Base-by-base conservation (phyloP, 2,888 invertebrate species). In the Amblyjoppa fuscipennis region DNA sequence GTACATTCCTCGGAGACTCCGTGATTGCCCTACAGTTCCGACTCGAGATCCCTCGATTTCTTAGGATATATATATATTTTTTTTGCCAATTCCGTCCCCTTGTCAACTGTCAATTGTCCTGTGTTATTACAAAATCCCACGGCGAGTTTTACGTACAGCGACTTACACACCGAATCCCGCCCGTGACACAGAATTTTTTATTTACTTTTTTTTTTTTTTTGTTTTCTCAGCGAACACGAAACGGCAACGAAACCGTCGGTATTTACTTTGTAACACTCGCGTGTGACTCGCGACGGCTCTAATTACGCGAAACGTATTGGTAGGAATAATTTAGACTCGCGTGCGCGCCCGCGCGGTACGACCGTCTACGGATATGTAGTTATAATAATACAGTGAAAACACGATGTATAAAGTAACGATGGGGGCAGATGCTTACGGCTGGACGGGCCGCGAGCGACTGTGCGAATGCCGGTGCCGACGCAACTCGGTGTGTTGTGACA, bases 371-470 rank as follows among this genome's bases (percentile, higher is more conserved):
- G 41, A 20, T 83, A 9, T 28, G 5, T 59, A 41, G 11, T 38
- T 38, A 49, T 28, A 56, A 49, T 66, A 13, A 64, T 80, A 28
- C 80, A 49, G 45, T 45, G 53, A 6, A 51, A 78, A 61, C 20
- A 25, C 61, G 61, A 77, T 70, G 73, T 75, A 70, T 25, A 31
- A 81, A 81, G 71, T 66, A 64, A 61, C 31, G 20, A 38, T 9
- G 45, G 74, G 49, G 70, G 74, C 66, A 75, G 91, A 91, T 89
- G 91, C 90, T 90, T 81, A 90, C 92, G 90, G 90, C 91, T 89
- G 90, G 90, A 90, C 91, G 91, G 91, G 89, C 91, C 93, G 93
- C 87, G 90, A 91, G 86, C 92, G 92, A 93, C 93, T 93, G 93
- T 83, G 88, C 93, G 93, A 84, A 84, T 92, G 93, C 93, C 91